Evolutionary conservation across 2,888 invertebrate genomes (phyloP).

Genomic region (Drosophila fungiperda): DNA sequence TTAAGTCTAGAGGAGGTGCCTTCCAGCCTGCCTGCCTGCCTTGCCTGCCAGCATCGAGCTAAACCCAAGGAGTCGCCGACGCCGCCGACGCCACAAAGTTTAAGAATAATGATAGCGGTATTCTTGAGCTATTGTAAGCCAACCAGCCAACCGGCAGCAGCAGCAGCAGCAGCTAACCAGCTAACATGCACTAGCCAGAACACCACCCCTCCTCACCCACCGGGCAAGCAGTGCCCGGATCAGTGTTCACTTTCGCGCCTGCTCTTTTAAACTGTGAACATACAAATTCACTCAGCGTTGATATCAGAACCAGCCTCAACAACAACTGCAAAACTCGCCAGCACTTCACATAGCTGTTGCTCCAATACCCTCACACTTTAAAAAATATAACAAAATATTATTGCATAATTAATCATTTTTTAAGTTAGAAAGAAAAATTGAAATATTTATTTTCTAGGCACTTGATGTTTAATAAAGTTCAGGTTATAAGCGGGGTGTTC

Average conservation of each 20-base stretch:
- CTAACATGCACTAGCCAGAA: constrained; percentile 39
- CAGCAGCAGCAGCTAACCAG: constrained; percentile 35
- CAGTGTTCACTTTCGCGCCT: constrained; percentile 80
- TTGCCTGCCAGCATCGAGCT: constrained; percentile 12
- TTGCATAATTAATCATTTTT: neutral
- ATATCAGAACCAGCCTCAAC: constrained; percentile 70
- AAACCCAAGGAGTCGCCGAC: constrained; percentile 50
- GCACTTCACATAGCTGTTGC: neutral
- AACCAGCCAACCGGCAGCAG: constrained; percentile 38
- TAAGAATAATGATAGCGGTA: constrained; percentile 84
- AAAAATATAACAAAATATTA: neutral
- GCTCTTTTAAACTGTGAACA: constrained; percentile 82
- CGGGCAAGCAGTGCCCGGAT: constrained; percentile 23
- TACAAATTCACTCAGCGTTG: constrained; percentile 84
- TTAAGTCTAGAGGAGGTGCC: constrained; percentile 47
- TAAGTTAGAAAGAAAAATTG: neutral
- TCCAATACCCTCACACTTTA: constrained; percentile 32
- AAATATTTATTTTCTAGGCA: neutral
- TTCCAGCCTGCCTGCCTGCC: constrained; percentile 29
- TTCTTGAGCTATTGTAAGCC: constrained; percentile 83
- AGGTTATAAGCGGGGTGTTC: neutral
- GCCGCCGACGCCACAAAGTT: constrained; percentile 56
- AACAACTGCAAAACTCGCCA: constrained; percentile 37
- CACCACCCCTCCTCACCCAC: constrained; percentile 1
- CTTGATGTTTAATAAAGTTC: neutral